Base-by-base conservation (phyloP, 2,797 vertebrate genomes). In the Gymnocypris eckloni region DNA sequence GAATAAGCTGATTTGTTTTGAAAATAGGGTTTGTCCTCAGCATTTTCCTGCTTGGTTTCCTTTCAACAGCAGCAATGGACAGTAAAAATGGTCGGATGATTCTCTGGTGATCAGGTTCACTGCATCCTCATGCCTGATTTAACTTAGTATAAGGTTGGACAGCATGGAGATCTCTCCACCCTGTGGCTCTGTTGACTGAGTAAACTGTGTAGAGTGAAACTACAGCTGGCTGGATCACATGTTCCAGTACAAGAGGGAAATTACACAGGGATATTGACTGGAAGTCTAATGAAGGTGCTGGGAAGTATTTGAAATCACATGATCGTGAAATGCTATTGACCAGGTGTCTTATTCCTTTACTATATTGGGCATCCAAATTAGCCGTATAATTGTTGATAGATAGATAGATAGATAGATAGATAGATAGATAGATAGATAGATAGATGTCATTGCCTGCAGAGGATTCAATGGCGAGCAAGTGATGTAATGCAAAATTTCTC, bases 181-280 rank as follows among this genome's bases (percentile, higher is more conserved):
- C 79, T 78, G 64, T 78, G 54, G 13, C 50, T 82, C 75, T 91
- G 87, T 91, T 89, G 86, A 90, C 90, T 91, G 88, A 92, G 89
- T 84, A 89, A 89, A 92, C 89, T 88, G 84, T 91, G 90, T 87
- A 64, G 89, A 86, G 82, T 80, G 83, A 76, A 61, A 70, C 78
- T 84, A 67, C 86, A 79, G 85, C 73, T 84, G 56, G 64, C 39
- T 67, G 10, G 1, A 77, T 90, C 93, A 93, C 91, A 91, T 90
- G 93, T 88, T 82, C 28, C 1, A 66, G 67, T 61, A 80, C 11
- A 79, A 87, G 71, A 72, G 86, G 75, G 54, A 71, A 75, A 48
- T 41, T 76, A 89, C 84, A 77, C 80, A 81, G 16, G 33, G 54
- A 87, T 90, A 84, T 81, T 71, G 82, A 88, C 81, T 69, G 43